Conservation (phyloP, 1,140 invertebrate species). For the Leguminivora glycinivorella region DNA sequence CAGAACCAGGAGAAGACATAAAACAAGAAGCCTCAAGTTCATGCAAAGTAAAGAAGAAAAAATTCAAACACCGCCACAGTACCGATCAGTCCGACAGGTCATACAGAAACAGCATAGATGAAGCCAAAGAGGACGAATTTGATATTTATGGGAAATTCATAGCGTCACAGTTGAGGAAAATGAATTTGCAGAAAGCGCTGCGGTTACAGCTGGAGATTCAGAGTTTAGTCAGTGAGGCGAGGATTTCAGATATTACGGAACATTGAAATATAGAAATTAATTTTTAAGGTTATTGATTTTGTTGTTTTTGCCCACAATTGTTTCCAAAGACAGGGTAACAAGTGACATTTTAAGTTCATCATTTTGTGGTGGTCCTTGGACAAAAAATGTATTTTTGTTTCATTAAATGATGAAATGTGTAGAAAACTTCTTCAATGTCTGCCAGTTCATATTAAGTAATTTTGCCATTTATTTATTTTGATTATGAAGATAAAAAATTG, state of each 20-base stretch:
- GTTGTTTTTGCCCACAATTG: background rate
- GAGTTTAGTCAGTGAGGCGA: constrained; percentile 57
- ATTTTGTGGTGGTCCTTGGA: background rate
- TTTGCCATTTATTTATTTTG: too few relatives aligned
- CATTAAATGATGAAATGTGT: background rate
- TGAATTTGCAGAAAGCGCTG: constrained; percentile 58
- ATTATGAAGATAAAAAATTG: too few relatives aligned
- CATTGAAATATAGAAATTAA: constrained; percentile 16
- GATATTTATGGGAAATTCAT: constrained; percentile 68
- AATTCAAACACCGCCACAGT: constrained; percentile 41
- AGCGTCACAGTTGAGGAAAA: constrained; percentile 59
- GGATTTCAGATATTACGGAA: constrained; percentile 49
- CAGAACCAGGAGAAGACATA: constrained; percentile 38
- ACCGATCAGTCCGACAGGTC: constrained; percentile 40
- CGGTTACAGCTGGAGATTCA: constrained; percentile 62
- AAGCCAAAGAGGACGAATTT: constrained; percentile 62
- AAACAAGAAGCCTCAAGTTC: constrained; percentile 21
- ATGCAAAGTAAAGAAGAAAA: constrained; percentile 43
- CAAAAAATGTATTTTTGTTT: background rate
- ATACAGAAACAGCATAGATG: constrained; percentile 39
- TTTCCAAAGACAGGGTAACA: background rate
- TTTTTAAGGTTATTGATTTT: constrained; percentile 1
- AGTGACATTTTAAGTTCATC: background rate
- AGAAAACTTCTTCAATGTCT: too few relatives aligned
- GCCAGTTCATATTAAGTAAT: too few relatives aligned